Conservation (phyloP, 2,113 vertebrate species). For the Acanthochromis polyacanthus region DNA sequence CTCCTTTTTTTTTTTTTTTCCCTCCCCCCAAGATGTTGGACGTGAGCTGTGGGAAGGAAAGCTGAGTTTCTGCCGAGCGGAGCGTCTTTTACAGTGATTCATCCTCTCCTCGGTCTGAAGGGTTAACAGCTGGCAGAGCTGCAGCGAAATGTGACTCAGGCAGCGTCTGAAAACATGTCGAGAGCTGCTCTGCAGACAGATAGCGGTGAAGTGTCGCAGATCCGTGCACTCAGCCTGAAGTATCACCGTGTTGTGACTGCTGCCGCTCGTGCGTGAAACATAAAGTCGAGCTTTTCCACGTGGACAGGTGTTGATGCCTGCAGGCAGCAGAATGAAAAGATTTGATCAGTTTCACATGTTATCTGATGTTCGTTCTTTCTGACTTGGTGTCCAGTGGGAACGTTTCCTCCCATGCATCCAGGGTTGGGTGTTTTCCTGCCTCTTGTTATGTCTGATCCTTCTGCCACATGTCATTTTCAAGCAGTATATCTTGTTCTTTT, state of each 20-base stretch:
- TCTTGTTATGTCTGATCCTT: conserved; percentile 31
- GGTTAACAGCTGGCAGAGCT: conserved; percentile 33
- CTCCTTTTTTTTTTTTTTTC: background rate
- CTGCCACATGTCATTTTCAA: background rate
- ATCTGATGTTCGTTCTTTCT: background rate
- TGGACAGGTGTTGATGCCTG: conserved; percentile 20
- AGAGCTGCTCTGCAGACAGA: conserved; percentile 55
- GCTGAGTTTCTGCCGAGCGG: conserved; percentile 58
- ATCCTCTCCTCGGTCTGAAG: conserved; percentile 20
- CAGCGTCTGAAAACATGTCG: conserved; percentile 37
- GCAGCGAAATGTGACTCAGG: conserved; percentile 46
- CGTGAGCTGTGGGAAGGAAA: conserved; percentile 30
- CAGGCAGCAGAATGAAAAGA: conserved; percentile 18
- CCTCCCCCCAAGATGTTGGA: conserved; percentile 2
- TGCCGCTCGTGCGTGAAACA: conserved; percentile 1
- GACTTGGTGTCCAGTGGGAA: background rate
- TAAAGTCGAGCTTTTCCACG: background rate
- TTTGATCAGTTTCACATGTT: conserved; percentile 2
- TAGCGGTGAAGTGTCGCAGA: conserved; percentile 12
- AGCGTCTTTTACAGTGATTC: conserved; percentile 55
- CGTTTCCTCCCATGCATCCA: background rate
- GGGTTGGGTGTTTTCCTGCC: background rate
- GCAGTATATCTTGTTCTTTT: conserved; percentile 14
- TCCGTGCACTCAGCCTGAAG: conserved; percentile 34
- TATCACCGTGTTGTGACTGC: conserved; percentile 61